Base-by-base conservation (phyloP, 2,888 invertebrate species). In the Apocheima hispidaria region DNA sequence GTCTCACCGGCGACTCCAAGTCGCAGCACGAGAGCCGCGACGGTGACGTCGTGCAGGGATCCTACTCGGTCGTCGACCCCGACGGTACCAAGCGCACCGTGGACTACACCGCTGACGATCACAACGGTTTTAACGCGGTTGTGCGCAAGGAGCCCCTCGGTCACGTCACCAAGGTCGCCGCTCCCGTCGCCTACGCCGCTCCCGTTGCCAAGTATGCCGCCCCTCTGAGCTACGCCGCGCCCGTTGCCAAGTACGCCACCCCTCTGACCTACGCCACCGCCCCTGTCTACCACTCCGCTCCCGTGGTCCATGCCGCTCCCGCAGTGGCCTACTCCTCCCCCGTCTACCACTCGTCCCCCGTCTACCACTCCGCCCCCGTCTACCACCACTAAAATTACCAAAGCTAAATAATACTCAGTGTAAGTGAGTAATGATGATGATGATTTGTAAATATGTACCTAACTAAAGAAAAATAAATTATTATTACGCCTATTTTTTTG, bases 81-180 rank as follows among this genome's bases (percentile, higher is more conserved):
- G 93, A 93, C 67, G 93, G 93, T 68, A 88, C 84, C 72, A 87
- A 83, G 76, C 88, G 93, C 66, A 90, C 84, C 50, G 93, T 93
- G 3, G 92, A 93, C 63, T 93, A 93, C 82, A 89, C 88, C 58
- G 92, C 92, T 43, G 93, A 93, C 70, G 79, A 82, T 23, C 79
- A 89, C 72, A 88, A 92, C 61, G 93, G 93, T 43, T 93, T 93
- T 82, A 93, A 93, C 75, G 93, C 93, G 35, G 90, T 93, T 30
- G 93, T 93, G 3, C 87, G 80, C 76, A 87, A 77, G 66, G 90
- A 90, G 63, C 84, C 90, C 40, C 74, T 90, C 74, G 77, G 66
- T 12, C 81, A 73, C 79, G 80, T 81, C 51, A 81, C 86, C 65
- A 84, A 81, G 69, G 74, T 80, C 7, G 78, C 76, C 48, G 72